These are phyloP conservation scores for Varanus komodoensis DNA, from an alignment of 2,113 vertebrate species.

Conservation along the genomic window DNA sequence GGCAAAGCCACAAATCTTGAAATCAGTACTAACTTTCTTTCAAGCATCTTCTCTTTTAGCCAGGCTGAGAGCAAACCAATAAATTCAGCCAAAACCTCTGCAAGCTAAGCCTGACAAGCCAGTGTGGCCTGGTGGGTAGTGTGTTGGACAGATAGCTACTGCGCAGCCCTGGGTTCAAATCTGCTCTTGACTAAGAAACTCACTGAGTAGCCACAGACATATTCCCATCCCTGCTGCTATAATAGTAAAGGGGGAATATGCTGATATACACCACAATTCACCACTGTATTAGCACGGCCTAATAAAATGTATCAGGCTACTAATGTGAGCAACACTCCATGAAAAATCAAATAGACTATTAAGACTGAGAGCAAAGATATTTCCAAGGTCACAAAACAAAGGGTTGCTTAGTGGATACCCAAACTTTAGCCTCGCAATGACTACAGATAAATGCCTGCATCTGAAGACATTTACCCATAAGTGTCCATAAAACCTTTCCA, in stretches of 20 bases:
- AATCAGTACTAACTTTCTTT: neutral
- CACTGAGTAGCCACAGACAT: neutral
- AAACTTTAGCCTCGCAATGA: neutral
- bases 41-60: conserved; percentile 27
- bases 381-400: neutral
- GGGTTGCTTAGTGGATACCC: neutral
- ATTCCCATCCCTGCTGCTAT: neutral
- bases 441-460: neutral
- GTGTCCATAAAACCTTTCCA: neutral
- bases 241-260: neutral
- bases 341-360: neutral
- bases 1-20: neutral
- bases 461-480: neutral
- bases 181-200: no score
- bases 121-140: neutral
- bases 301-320: neutral
- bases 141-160: neutral
- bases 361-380: neutral
- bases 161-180: neutral
- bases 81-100: conserved; percentile 31
- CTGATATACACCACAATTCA: neutral
- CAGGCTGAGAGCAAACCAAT: neutral
- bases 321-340: neutral
- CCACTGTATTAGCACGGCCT: no score
- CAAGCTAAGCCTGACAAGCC: conserved; percentile 7